Percentiles rank a stretch among this genome's conserved stretches.
These are phyloP conservation scores for Echeneis naucrates DNA, from an alignment of 2,797 vertebrate genomes.

Conservation along the genomic window DNA sequence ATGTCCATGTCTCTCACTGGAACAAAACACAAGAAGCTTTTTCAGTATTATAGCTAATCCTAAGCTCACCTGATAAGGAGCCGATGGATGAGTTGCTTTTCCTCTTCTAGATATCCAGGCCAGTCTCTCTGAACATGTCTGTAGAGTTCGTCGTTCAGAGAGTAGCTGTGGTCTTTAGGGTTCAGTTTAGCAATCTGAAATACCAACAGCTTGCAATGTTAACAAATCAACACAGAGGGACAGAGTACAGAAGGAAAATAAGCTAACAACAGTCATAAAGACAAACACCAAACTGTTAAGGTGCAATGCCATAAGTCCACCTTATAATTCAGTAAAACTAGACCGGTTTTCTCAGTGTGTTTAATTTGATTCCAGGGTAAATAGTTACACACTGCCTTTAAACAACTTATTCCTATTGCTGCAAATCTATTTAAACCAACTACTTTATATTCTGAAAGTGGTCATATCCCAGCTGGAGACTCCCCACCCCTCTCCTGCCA, in stretches of 20 bases:
- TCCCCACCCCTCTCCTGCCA: slow-evolving; percentile 70
- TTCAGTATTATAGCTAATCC: background rate
- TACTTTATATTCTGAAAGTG: slow-evolving; percentile 57
- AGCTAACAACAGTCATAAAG: slow-evolving; percentile 12
- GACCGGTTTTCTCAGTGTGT: slow-evolving; percentile 4
- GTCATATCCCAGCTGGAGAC: slow-evolving; percentile 64
- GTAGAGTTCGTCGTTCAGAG: slow-evolving; percentile 83
- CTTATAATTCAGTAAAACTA: slow-evolving; percentile 29
- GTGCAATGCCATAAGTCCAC: background rate
- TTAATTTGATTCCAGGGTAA: slow-evolving; percentile 29
- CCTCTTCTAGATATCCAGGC: slow-evolving; percentile 83
- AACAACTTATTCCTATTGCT: slow-evolving; percentile 42
- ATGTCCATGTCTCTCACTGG: background rate
- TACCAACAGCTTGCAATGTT: slow-evolving; percentile 25
- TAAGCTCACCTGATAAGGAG: slow-evolving; percentile 79
- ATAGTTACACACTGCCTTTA: slow-evolving; percentile 33
- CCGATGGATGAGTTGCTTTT: slow-evolving; percentile 82
- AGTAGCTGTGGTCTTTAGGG: slow-evolving; percentile 83
- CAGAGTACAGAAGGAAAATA: slow-evolving; percentile 23
- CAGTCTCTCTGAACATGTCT: slow-evolving; percentile 81
- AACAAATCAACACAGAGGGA: slow-evolving; percentile 19
- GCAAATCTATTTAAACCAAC: slow-evolving; percentile 56
- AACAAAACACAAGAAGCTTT: background rate
- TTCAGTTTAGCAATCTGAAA: slow-evolving; percentile 84
- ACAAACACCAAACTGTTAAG: slow-evolving; percentile 7